A percentile compares a stretch with the other conserved stretches of the same genome.
Evolutionary conservation across 2,113 vertebrate species (phyloP).

Genomic region (Astatoreochromis straeleni): DNA sequence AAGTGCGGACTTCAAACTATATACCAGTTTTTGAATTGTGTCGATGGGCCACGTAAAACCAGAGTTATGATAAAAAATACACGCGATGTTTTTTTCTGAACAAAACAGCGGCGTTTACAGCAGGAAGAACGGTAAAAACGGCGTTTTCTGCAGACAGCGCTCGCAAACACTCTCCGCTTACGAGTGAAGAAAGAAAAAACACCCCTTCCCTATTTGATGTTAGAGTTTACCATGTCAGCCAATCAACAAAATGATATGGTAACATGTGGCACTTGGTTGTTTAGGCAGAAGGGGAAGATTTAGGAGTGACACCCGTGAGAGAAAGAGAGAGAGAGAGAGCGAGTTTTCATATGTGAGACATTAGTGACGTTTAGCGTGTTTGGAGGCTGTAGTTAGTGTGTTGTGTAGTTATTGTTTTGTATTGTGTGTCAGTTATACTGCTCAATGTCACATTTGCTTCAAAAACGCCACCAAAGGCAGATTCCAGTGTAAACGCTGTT

Average conservation of each 20-base stretch:
- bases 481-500: no score
- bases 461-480: fast-evolving
- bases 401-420: no score
- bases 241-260: neutral
- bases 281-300: no score
- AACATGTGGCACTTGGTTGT: fast-evolving
- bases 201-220: neutral
- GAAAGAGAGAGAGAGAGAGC: no score
- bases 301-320: no score
- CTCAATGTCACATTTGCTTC: fast-evolving
- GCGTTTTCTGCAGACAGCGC: fast-evolving
- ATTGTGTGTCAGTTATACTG: no score
- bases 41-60: neutral
- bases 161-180: fast-evolving
- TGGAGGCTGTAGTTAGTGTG: no score
- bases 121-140: fast-evolving
- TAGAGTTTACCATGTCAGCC: fast-evolving
- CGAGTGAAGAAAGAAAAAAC: fast-evolving
- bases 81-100: fast-evolving
- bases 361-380: no score
- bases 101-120: fast-evolving
- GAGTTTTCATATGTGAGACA: no score
- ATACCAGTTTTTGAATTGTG: neutral
- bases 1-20: fast-evolving
- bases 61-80: neutral